Conservation (phyloP, 2,888 invertebrate genomes). For the Neoaliturus tenellus region DNA sequence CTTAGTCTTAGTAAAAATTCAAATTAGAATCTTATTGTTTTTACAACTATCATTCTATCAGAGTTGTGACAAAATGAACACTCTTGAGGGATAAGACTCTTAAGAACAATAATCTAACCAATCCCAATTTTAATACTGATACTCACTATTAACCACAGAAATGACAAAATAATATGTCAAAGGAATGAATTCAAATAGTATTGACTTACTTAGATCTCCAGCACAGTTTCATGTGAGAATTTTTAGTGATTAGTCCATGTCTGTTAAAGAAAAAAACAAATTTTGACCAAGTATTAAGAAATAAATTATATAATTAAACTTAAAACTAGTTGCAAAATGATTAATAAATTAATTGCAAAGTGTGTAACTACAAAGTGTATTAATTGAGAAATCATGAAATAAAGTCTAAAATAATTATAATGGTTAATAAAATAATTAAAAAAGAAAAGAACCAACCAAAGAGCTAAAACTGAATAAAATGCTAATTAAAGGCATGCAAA, state of each 20-base stretch:
- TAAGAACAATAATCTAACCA: too few species aligned
- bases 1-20: too few species aligned
- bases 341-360: too few species aligned
- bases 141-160: too few species aligned
- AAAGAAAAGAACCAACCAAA: constrained; percentile 2
- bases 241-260: background rate
- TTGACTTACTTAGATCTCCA: background rate
- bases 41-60: too few species aligned
- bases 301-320: background rate
- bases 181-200: too few species aligned
- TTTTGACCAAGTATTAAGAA: background rate
- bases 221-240: background rate
- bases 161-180: too few species aligned
- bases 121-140: too few species aligned
- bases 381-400: background rate
- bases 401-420: background rate
- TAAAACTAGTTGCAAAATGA: background rate
- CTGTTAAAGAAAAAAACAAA: background rate
- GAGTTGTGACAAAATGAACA: too few species aligned
- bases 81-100: too few species aligned
- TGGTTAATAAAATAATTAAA: background rate
- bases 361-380: too few species aligned
- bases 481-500: background rate
- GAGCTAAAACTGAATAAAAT: background rate
- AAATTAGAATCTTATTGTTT: too few species aligned